Conservation (phyloP, 2,113 vertebrate species). For the Ochotona curzoniae region DNA sequence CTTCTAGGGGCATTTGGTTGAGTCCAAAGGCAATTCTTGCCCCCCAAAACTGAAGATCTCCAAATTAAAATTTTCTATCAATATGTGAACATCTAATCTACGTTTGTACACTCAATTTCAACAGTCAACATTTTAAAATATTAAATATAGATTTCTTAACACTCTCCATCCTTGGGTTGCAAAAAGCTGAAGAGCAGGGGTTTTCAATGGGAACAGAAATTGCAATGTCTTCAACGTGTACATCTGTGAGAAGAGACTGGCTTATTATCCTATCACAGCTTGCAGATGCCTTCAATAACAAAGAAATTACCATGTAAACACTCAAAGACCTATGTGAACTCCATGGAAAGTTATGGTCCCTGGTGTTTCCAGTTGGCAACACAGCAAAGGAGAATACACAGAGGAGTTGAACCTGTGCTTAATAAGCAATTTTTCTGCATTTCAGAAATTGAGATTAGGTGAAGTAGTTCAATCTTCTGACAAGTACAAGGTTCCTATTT, state of each 20-base stretch:
- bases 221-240: neutral
- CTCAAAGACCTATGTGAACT: neutral
- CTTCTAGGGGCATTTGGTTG: neutral
- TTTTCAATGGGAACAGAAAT: conserved; percentile 5
- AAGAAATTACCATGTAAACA: conserved; percentile 2
- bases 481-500: neutral
- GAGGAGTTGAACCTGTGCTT: neutral
- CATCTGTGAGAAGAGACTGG: neutral
- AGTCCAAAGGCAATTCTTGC: conserved; percentile 39
- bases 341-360: neutral
- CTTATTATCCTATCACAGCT: neutral
- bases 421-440: neutral
- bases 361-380: neutral
- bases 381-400: neutral
- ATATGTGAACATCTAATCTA: neutral
- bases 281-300: conserved; percentile 38
- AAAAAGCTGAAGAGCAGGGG: neutral
- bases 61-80: neutral
- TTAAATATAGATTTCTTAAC: neutral
- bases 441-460: conserved; percentile 6
- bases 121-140: conserved; percentile 21
- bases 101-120: neutral
- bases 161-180: neutral
- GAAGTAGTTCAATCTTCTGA: conserved; percentile 43
- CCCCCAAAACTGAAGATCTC: neutral